Base-by-base conservation (phyloP, 1,140 invertebrate genomes). In the Drosophila sp. region DNA sequence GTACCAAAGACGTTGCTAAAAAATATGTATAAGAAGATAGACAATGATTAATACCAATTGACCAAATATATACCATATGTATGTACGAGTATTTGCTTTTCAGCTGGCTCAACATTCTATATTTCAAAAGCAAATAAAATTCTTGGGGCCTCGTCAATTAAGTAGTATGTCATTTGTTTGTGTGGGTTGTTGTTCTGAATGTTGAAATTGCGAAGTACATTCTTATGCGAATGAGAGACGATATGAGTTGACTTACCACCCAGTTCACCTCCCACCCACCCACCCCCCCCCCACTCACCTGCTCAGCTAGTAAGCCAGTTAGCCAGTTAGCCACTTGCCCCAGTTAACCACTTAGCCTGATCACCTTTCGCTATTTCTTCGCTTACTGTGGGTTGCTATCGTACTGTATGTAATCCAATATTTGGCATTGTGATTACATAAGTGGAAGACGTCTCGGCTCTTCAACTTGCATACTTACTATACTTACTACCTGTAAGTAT, bases 401-500 rank as follows among this genome's bases (percentile, higher is more conserved):
- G 9, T 54, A 40, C 27, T 11, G 9, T 45, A 62, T 65, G 65
- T 75, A 78, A 78, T 64, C 65, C 65, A 78, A 78, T 78, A 74
- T 75, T 75, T 78, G 71, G 41, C 63, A 63, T 74, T 75, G 75
- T 57, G 50, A 74, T 78, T 78, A 65, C 72, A 75, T 70, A 78
- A 74, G 71, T 7, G 36, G 50, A 41, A 57, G 40, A 18, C 43
- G 18, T 2, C 11, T 27, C 6, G 3, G 11, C 45, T n/a, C 67
- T 25, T 21, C 50, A 48, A 41, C 63, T 61, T 72, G 48, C 50
- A 53, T 29, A 27, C 25, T 27, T 27, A 27, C 25, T 2, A 2
- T 27, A 3, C 25, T 5, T 16, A 8, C 16, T 21, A 29, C 57
- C 48, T 29, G 11, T 53, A 58, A 54, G 43, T 41, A 43, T 32